These are phyloP conservation scores for Montipora sp. DNA, from an alignment of 64 coral and sea anemone genomes.

Conservation along the genomic window DNA sequence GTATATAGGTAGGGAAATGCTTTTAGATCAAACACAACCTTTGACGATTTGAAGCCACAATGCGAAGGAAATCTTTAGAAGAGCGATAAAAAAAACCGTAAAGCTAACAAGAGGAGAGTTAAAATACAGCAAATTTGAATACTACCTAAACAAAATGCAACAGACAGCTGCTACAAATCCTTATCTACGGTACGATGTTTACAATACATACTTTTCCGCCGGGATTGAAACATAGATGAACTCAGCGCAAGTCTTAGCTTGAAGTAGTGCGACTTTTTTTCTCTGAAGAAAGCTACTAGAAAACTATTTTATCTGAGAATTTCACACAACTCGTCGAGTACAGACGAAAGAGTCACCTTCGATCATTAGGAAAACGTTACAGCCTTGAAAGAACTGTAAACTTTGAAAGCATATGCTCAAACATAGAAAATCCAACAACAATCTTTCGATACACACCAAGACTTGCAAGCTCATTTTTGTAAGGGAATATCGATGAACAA, in stretches of 20 bases:
- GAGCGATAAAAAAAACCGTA: background rate
- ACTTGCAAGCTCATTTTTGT: background rate
- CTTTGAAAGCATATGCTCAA: background rate
- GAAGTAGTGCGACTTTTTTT: background rate
- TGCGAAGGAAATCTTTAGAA: background rate
- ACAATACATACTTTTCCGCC: conserved; percentile 10
- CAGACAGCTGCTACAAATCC: conserved; percentile 5
- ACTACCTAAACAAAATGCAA: conserved; percentile 36
- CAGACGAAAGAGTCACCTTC: too few relatives aligned
- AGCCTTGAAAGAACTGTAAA: background rate
- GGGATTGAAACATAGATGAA: conserved; percentile 11
- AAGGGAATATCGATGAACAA: background rate
- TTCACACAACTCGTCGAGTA: background rate
- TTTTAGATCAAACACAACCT: conserved; percentile 5
- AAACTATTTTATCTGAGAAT: background rate
- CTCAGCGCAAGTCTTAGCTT: background rate
- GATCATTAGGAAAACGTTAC: background rate
- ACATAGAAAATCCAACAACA: background rate
- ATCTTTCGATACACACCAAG: background rate
- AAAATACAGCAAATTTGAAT: conserved; percentile 45
- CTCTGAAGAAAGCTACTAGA: background rate
- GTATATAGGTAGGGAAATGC: background rate
- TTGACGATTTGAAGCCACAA: background rate
- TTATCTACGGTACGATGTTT: background rate
- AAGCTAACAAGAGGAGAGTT: conserved; percentile 22